phyloP scores from a whole-genome alignment of 2,888 invertebrate species.

The Harpalus rubripes region DNA sequence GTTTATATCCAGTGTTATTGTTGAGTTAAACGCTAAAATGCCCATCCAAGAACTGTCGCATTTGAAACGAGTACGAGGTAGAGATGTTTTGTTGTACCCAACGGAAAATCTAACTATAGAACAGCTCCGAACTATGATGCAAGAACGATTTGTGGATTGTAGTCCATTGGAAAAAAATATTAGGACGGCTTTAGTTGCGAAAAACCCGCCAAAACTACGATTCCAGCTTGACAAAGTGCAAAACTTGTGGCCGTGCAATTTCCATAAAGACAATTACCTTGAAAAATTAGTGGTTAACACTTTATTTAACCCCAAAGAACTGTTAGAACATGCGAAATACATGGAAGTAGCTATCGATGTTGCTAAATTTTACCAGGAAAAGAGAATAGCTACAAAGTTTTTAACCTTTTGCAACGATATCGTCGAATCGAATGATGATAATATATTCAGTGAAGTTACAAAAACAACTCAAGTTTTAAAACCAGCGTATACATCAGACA shows the following conservation, averaged over 20 bases:
- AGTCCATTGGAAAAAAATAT: conserved; percentile 79
- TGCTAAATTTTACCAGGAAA: conserved; percentile 73
- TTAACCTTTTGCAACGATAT: conserved; percentile 72
- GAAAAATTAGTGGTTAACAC: conserved; percentile 83
- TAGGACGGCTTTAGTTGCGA: conserved; percentile 81
- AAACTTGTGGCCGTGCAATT: conserved; percentile 89
- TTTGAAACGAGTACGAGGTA: conserved; percentile 85
- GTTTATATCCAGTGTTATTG: conserved; percentile 82
- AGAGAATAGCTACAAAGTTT: conserved; percentile 60
- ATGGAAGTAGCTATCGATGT: conserved; percentile 82
- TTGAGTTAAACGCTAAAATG: conserved; percentile 80
- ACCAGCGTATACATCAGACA: conserved; percentile 54
- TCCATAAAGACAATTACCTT: conserved; percentile 88
- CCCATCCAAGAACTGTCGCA: conserved; percentile 84
- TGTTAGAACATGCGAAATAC: conserved; percentile 79
- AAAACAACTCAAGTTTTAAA: conserved; percentile 20
- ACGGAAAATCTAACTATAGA: conserved; percentile 71
- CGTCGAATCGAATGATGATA: conserved; percentile 56
- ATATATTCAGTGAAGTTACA: conserved; percentile 36
- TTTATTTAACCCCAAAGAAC: conserved; percentile 81
- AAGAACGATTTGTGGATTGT: conserved; percentile 78
- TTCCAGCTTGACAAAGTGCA: conserved; percentile 83
- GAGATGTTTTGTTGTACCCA: conserved; percentile 80
- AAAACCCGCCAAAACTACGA: conserved; percentile 82
- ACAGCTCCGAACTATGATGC: conserved; percentile 76